These are phyloP conservation scores for Cryptotermes secundus DNA, from an alignment of 1,140 invertebrate species.

Conservation along the genomic window DNA sequence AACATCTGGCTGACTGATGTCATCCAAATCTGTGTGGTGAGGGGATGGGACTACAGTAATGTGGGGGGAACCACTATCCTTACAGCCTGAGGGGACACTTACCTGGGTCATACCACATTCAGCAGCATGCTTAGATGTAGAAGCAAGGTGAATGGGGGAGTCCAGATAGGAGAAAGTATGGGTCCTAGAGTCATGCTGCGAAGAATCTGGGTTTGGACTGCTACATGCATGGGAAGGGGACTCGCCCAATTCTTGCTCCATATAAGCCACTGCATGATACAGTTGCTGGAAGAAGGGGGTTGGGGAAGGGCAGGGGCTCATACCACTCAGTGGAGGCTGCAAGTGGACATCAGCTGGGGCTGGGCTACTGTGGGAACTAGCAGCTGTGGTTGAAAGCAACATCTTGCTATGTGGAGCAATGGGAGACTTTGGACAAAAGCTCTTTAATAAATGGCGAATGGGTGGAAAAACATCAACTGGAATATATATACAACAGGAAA, in stretches of 20 bases:
- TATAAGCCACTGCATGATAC: conserved; percentile 54
- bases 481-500: conserved; percentile 8
- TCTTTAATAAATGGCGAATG: conserved; percentile 36
- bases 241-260: conserved; percentile 47
- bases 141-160: background rate
- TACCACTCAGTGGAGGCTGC: conserved; percentile 25
- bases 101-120: background rate
- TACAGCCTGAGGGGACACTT: conserved; percentile 45
- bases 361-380: background rate
- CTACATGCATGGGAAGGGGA: background rate
- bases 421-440: conserved; percentile 45
- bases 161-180: background rate
- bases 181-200: background rate
- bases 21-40: conserved; percentile 48
- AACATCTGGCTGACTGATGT: conserved; percentile 41
- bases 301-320: conserved; percentile 47
- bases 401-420: conserved; percentile 46
- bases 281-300: conserved; percentile 58
- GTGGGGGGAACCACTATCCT: conserved; percentile 43
- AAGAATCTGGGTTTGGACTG: background rate
- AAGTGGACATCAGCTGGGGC: background rate
- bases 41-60: conserved; percentile 25
- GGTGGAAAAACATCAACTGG: conserved; percentile 25
- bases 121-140: background rate
- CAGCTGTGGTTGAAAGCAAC: conserved; percentile 37